These are phyloP conservation scores for Drosophila anceps DNA, from an alignment of 2,888 invertebrate species.

Conservation along the genomic window DNA sequence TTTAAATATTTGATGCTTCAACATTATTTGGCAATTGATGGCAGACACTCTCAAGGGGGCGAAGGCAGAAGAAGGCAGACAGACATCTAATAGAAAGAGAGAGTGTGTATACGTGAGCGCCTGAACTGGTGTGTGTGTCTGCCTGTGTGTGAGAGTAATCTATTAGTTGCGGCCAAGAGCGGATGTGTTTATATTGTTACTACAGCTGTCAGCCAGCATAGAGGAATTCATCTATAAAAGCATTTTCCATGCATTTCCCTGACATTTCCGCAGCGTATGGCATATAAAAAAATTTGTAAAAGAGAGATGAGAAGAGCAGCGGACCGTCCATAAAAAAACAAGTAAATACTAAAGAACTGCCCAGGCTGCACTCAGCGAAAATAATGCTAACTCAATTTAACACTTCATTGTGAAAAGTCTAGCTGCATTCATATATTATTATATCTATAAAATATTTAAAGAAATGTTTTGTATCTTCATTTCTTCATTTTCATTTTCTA, in stretches of 20 bases:
- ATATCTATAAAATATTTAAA: no score
- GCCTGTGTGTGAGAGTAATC: constrained; percentile 23
- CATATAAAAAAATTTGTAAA: constrained; percentile 14
- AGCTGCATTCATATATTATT: not conserved
- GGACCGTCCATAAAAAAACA: not conserved
- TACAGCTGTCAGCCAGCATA: constrained; percentile 72
- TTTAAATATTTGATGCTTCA: constrained; percentile 76
- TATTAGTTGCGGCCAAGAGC: constrained; percentile 73
- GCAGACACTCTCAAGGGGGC: constrained; percentile 30
- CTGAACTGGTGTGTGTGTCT: not conserved
- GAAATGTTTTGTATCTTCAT: no score
- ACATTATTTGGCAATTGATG: constrained; percentile 77
- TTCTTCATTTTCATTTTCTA: no score
- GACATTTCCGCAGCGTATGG: constrained; percentile 77
- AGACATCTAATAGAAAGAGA: not conserved
- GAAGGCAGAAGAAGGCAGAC: constrained; percentile 5
- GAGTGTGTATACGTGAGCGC: not conserved
- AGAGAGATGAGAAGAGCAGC: constrained; percentile 29
- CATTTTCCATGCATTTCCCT: constrained; percentile 77
- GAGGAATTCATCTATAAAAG: constrained; percentile 66
- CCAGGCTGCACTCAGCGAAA: constrained; percentile 29
- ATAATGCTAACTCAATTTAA: not conserved
- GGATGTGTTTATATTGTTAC: constrained; percentile 54
- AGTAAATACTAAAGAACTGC: constrained; percentile 11
- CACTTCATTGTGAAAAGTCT: not conserved